These are phyloP conservation scores for Zygothrica quintamaculata DNA, from an alignment of 2,888 invertebrate species.

Conservation along the genomic window DNA sequence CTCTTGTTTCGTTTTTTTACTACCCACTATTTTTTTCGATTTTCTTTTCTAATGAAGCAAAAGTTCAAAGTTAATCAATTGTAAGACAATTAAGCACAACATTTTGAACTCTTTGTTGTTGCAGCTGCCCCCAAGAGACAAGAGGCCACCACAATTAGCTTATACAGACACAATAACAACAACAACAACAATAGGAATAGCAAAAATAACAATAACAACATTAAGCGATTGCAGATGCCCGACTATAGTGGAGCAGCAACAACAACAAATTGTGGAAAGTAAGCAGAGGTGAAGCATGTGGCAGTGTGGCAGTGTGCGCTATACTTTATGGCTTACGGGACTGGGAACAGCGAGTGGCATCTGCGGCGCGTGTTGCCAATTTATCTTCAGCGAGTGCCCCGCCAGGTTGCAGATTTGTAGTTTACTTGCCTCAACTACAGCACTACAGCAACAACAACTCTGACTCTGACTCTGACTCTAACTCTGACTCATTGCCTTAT, in stretches of 20 bases:
- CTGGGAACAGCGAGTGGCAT: slow-evolving; percentile 21
- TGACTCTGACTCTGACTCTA: slow-evolving; percentile 31
- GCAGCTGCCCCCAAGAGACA: slow-evolving; percentile 23
- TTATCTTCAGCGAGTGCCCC: slow-evolving; percentile 62
- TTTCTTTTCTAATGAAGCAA: slow-evolving; percentile 41
- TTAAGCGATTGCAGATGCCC: slow-evolving; percentile 21
- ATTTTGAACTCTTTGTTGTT: slow-evolving; percentile 41
- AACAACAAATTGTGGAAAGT: background rate
- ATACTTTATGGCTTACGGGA: slow-evolving; percentile 7
- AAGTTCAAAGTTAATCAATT: slow-evolving; percentile 65
- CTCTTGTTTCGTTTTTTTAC: slow-evolving; percentile 9
- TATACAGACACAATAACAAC: slow-evolving; percentile 30
- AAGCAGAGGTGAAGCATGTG: background rate
- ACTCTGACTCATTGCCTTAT: slow-evolving; percentile 60
- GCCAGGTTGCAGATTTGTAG: slow-evolving; percentile 59
- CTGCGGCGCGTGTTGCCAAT: slow-evolving; percentile 77
- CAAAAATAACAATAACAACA: too few species aligned
- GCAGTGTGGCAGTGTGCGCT: too few species aligned
- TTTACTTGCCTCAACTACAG: slow-evolving; percentile 41
- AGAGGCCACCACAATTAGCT: slow-evolving; percentile 59
- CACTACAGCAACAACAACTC: too few species aligned
- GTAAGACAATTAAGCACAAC: slow-evolving; percentile 58
- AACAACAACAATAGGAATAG: too few species aligned
- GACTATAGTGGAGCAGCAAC: slow-evolving; percentile 33
- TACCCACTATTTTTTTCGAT: slow-evolving; percentile 4